Evolutionary conservation across 2,797 vertebrate genomes (phyloP).

Genomic region (Semaprochilodus insignis): DNA sequence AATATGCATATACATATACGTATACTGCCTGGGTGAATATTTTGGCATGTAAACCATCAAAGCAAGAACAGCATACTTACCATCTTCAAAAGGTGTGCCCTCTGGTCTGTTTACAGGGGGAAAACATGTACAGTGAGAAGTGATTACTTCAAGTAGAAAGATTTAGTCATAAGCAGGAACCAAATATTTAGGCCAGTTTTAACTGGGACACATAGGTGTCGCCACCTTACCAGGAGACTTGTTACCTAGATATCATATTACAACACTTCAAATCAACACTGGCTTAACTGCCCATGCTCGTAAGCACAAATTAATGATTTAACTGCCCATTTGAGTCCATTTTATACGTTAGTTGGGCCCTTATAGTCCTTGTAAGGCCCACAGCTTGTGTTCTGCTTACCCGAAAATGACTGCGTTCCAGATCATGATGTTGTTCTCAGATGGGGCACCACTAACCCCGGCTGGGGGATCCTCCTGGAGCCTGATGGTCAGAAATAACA

Average conservation of each 20-base stretch:
- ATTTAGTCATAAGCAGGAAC: conserved; percentile 11
- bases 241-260: conserved; percentile 24
- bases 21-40: not conserved
- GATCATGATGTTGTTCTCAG: conserved; percentile 99
- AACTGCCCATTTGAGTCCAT: not conserved
- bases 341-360: not conserved
- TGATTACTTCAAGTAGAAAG: not conserved
- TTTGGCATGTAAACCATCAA: not conserved
- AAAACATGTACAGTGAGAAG: conserved; percentile 6
- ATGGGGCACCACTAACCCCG: conserved; percentile 95
- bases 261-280: conserved; percentile 1
- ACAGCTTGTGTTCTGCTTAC: conserved; percentile 73
- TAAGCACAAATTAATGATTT: not conserved
- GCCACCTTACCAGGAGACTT: conserved; percentile 7
- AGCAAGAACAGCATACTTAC: conserved; percentile 75
- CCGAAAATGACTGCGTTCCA: conserved; percentile 99
- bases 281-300: too few species aligned
- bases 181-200: conserved; percentile 14
- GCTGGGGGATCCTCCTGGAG: conserved; percentile 97
- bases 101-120: conserved; percentile 83
- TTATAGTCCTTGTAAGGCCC: not conserved
- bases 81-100: conserved; percentile 98
- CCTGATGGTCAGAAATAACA: conserved; percentile 69
- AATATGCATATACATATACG: not conserved
- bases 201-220: conserved; percentile 36